Evolutionary conservation across 2,888 invertebrate species (phyloP).

Genomic region (Hoplodrina blanda): DNA sequence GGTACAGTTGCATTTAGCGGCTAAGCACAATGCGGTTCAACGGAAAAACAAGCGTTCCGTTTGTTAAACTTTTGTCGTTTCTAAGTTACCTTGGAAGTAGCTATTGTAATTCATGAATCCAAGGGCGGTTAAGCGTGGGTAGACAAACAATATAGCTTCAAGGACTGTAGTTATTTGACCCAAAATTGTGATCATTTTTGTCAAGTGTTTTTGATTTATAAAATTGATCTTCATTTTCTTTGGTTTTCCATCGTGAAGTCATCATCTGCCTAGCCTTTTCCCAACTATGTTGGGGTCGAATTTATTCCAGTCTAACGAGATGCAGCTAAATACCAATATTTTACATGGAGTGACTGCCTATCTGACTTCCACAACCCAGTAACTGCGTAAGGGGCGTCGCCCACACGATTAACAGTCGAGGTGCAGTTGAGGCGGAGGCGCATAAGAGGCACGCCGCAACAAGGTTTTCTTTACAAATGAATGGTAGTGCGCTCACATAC

Average conservation of each 20-base stretch:
- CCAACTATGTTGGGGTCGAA: too few relatives aligned
- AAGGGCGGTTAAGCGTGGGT: conserved; percentile 47
- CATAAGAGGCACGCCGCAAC: too few relatives aligned
- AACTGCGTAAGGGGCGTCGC: too few relatives aligned
- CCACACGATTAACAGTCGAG: too few relatives aligned
- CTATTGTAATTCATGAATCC: conserved; percentile 30
- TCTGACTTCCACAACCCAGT: too few relatives aligned
- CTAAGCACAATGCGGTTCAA: conserved; percentile 39
- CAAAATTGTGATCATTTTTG: conserved; percentile 22
- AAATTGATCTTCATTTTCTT: background rate
- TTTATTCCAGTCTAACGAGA: too few relatives aligned
- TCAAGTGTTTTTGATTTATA: conserved; percentile 8
- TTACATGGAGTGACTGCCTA: too few relatives aligned
- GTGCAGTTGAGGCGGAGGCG: too few relatives aligned
- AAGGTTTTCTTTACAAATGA: too few relatives aligned
- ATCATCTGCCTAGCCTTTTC: too few relatives aligned
- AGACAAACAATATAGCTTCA: conserved; percentile 10
- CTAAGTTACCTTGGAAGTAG: conserved; percentile 45
- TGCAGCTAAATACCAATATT: too few relatives aligned
- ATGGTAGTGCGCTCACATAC: too few relatives aligned
- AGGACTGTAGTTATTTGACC: conserved; percentile 29
- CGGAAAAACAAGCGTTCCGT: conserved; percentile 40
- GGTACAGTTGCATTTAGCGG: conserved; percentile 4
- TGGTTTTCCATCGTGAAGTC: background rate
- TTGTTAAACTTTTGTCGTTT: conserved; percentile 42